Evolutionary conservation across 2,888 invertebrate species (phyloP).

Genomic region (Cheilosia scutellata): DNA sequence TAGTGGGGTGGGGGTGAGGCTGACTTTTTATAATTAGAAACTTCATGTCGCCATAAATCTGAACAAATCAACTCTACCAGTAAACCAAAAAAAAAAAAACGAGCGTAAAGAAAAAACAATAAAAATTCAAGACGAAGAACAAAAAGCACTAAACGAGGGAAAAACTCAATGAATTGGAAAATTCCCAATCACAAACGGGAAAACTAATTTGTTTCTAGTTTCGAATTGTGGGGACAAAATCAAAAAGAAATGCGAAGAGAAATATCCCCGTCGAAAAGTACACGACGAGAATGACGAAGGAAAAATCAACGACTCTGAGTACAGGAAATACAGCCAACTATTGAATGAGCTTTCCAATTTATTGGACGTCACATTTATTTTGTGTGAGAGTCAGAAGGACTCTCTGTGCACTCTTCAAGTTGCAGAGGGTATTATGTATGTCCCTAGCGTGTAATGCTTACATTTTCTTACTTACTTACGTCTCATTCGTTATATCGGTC

Average conservation of each 20-base stretch:
- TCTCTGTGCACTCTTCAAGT: constrained; percentile 29
- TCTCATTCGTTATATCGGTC: not conserved
- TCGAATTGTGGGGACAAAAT: constrained; percentile 7
- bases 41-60: constrained; percentile 52
- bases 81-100: constrained; percentile 9
- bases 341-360: constrained; percentile 59
- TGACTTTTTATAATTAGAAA: constrained; percentile 51
- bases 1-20: too few species aligned
- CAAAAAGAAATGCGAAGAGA: constrained; percentile 3
- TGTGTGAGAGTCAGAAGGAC: constrained; percentile 12
- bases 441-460: not conserved
- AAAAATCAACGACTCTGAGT: not conserved
- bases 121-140: constrained; percentile 14
- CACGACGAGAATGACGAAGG: constrained; percentile 12
- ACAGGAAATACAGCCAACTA: constrained; percentile 32
- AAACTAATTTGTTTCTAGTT: constrained; percentile 66
- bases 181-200: constrained; percentile 65
- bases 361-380: constrained; percentile 61
- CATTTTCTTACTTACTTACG: not conserved
- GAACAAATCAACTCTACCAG: constrained; percentile 45
- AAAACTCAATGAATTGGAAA: constrained; percentile 62
- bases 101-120: constrained; percentile 6
- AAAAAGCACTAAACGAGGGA: constrained; percentile 17
- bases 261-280: not conserved
- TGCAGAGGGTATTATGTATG: not conserved